Base-by-base conservation (phyloP, 2,113 vertebrate species). In the Cephalopholis sonnerati region DNA sequence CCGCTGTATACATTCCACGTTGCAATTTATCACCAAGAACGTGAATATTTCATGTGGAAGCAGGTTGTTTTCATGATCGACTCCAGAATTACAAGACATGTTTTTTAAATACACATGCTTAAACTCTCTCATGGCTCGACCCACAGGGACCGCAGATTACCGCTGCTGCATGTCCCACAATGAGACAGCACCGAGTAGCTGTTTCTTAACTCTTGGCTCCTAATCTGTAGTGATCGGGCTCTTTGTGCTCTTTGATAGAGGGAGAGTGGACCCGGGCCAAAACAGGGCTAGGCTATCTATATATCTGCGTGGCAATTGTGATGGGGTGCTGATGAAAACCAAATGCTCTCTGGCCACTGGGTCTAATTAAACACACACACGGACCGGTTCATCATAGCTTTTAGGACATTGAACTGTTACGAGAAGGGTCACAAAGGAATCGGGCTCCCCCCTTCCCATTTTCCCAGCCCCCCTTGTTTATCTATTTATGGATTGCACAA, bases 401-500 rank as follows among this genome's bases (percentile, higher is more conserved):
- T 72, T 76, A 91, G 89, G 89, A 91, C 90, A 70, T 80, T 94
- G 92, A 93, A 93, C 91, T 89, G 71, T 92, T 91, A 88, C 79
- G 46, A 93, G 90, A 93, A 90, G 90, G 92, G 92, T 95, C 92
- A 90, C 72, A 54, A 82, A 91, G 77, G 85, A 85, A 91, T 84
- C 55, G 12, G 53, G 65, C 79, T 68, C 72, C 61, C 79, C 61
- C 79, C 62, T 72, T 18, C 72, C 72, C 32, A 63, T 63, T 72
- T 82, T 90, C 79, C 78, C 87, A 75, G 54, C 77, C 3, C 74
- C 39, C 65, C 72, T 84, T 92, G 92, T 94, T 93, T 91, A 94
- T 94, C 93, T 93, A 83, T 94, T 93, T 93, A 88, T 90, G 87
- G 82, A 93, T 95, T 94, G 89, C 91, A 88, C 91, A 93, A 94